phyloP scores from a whole-genome alignment of 2,888 invertebrate genomes.

The Nebria brevicollis region DNA sequence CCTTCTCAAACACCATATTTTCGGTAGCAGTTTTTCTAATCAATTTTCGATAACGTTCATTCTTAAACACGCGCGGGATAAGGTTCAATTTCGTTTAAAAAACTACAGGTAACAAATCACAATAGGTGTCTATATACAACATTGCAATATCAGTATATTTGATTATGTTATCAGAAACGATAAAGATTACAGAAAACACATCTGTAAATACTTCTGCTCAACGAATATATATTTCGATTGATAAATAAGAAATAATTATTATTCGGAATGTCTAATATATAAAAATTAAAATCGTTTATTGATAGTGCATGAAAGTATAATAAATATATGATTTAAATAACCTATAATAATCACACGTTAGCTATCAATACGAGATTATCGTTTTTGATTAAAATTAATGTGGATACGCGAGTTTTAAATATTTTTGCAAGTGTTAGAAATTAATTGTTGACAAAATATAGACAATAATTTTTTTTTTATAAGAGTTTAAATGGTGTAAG shows the following conservation, averaged over 20 bases:
- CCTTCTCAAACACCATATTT: neutral
- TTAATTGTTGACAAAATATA: no score
- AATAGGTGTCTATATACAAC: constrained; percentile 40
- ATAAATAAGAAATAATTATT: neutral
- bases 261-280: neutral
- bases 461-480: neutral
- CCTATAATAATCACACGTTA: neutral
- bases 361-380: no score
- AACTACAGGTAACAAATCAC: constrained; percentile 42
- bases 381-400: no score
- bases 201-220: constrained; percentile 14
- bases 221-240: neutral
- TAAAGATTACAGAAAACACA: constrained; percentile 11
- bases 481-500: neutral
- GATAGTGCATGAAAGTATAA: neutral
- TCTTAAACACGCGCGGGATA: constrained; percentile 24
- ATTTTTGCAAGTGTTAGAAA: no score
- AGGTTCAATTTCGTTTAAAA: constrained; percentile 29
- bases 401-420: no score
- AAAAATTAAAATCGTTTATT: neutral
- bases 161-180: constrained; percentile 36
- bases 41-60: neutral
- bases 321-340: neutral
- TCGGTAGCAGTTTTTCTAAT: neutral
- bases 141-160: constrained; percentile 42